These are phyloP conservation scores for Lophotriccus pileatus DNA, from an alignment of 2,797 vertebrate genomes.

Conservation along the genomic window DNA sequence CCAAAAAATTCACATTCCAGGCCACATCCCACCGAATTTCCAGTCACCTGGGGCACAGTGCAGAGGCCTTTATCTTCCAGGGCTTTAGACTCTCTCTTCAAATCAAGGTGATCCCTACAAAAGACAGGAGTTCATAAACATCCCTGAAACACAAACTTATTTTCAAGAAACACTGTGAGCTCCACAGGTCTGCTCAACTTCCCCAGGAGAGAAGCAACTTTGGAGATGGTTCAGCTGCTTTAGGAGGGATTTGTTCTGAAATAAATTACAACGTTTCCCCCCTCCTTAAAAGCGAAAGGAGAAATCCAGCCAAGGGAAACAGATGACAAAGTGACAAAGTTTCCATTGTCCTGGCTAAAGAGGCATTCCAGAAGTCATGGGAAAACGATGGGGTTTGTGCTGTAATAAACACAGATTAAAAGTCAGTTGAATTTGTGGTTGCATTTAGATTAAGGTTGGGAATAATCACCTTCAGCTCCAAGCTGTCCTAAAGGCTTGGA, in stretches of 20 bases:
- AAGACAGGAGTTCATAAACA: not conserved
- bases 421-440: not conserved
- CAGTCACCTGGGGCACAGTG: conserved; percentile 68
- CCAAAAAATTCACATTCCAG: not conserved
- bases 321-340: not conserved
- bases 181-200: not conserved
- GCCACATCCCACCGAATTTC: not conserved
- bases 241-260: not conserved
- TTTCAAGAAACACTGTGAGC: not conserved
- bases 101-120: conserved; percentile 42
- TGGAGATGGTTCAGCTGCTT: not conserved
- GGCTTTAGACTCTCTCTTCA: conserved; percentile 55
- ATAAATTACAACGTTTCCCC: not conserved
- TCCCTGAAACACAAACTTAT: not conserved
- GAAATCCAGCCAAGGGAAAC: not conserved
- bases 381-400: not conserved
- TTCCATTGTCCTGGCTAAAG: not conserved
- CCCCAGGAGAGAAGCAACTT: not conserved
- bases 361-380: not conserved
- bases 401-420: not conserved
- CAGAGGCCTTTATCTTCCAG: conserved; percentile 47
- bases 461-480: not conserved
- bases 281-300: not conserved
- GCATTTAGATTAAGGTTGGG: not conserved
- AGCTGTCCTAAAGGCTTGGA: not conserved